A percentile compares a stretch with the other conserved stretches of the same genome.
These are phyloP conservation scores for Seriola rivoliana DNA, from an alignment of 2,113 vertebrate genomes.

Conservation along the genomic window DNA sequence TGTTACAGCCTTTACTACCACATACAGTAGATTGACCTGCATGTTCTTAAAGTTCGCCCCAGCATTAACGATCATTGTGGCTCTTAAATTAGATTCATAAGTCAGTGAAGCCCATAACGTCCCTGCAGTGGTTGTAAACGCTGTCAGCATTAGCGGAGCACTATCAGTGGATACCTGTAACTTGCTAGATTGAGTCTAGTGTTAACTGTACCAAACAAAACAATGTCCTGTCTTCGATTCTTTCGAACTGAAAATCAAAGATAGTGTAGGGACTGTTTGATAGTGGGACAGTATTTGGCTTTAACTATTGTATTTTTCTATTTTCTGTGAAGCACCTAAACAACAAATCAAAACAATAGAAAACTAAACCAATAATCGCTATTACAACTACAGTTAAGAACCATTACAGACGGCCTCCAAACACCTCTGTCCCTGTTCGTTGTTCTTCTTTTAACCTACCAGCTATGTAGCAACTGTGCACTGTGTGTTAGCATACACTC, in stretches of 20 bases:
- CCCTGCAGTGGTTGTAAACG: background rate
- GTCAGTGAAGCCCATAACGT: background rate
- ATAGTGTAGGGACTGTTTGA: background rate
- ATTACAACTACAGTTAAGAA: background rate
- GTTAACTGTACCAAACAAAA: background rate
- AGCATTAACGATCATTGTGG: constrained; percentile 13
- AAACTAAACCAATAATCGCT: background rate
- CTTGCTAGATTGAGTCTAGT: background rate
- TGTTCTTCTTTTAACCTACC: background rate
- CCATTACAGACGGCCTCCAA: too few relatives aligned
- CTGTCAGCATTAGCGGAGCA: background rate
- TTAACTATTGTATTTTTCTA: background rate
- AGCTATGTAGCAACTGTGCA: background rate
- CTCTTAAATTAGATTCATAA: constrained; percentile 18
- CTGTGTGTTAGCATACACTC: constrained; percentile 19
- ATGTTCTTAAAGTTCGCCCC: constrained; percentile 32
- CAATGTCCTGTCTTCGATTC: background rate
- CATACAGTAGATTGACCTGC: constrained; percentile 38
- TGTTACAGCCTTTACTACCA: background rate
- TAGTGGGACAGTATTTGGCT: background rate
- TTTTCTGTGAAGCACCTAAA: constrained; percentile 36
- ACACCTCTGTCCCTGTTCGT: too few relatives aligned
- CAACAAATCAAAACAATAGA: background rate
- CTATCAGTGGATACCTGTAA: background rate
- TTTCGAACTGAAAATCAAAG: background rate